Conservation (phyloP, 1,140 invertebrate genomes). For the Neotoxoptera formosana region DNA sequence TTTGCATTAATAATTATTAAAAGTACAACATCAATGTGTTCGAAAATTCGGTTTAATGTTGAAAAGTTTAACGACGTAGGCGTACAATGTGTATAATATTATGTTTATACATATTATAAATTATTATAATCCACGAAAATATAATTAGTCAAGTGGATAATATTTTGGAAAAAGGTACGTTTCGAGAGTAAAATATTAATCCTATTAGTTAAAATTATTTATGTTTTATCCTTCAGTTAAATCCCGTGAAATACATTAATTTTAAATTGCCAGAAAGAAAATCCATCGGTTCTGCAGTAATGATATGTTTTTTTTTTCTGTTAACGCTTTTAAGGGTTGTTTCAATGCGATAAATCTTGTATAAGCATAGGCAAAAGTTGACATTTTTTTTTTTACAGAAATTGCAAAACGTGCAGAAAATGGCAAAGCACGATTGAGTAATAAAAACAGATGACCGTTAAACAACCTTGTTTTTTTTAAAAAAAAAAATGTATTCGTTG, state of each 20-base stretch:
- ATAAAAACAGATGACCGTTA: not conserved
- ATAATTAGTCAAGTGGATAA: not conserved
- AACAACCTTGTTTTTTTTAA: not conserved
- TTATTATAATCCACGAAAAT: not conserved
- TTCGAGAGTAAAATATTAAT: conserved; percentile 8
- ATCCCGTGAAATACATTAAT: not conserved
- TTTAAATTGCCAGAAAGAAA: not conserved
- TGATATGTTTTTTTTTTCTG: conserved; percentile 11
- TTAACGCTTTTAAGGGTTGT: not conserved
- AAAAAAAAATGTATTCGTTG: not conserved
- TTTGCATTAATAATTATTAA: not conserved
- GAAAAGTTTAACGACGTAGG: not conserved
- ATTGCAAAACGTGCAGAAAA: not conserved
- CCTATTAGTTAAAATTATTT: conserved; percentile 36
- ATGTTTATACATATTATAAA: not conserved
- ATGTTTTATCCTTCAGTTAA: not conserved
- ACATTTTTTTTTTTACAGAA: not conserved
- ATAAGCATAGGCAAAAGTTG: not conserved
- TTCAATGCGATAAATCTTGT: not conserved
- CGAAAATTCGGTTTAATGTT: not conserved
- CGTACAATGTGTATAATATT: not conserved
- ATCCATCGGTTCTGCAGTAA: not conserved
- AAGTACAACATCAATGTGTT: not conserved
- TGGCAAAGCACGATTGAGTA: not conserved
- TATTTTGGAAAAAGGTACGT: not conserved